These are phyloP conservation scores for Galaxias olidus DNA, from an alignment of 2,797 vertebrate species.

Conservation along the genomic window DNA sequence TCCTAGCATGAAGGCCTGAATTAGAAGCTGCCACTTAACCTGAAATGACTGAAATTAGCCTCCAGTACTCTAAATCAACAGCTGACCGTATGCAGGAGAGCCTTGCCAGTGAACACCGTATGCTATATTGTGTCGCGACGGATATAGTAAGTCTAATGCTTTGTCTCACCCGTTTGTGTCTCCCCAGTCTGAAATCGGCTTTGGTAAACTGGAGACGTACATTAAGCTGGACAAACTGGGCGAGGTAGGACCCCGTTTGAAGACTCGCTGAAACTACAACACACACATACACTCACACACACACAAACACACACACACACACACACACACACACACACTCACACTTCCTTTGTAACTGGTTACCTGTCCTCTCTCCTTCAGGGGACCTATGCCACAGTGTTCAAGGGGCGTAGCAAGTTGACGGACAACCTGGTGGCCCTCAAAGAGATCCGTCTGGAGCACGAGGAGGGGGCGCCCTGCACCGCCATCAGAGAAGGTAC, in stretches of 20 bases:
- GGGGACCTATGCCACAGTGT: conserved; percentile 82
- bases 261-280: no score
- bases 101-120: no score
- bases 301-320: no score
- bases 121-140: no score
- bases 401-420: conserved; percentile 80
- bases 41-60: no score
- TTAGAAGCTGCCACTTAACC: no score
- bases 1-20: no score
- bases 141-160: no score
- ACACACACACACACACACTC: background rate
- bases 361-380: conserved; percentile 29
- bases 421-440: conserved; percentile 81
- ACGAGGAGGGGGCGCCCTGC: conserved; percentile 81
- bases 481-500: conserved; percentile 83
- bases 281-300: no score
- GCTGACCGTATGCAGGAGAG: no score
- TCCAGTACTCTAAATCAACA: no score
- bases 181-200: conserved; percentile 80
- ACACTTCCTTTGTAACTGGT: background rate
- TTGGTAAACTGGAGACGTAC: conserved; percentile 82
- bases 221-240: conserved; percentile 82
- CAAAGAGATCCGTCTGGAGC: conserved; percentile 81
- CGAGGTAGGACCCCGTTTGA: conserved; percentile 66
- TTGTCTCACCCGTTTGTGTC: conserved; percentile 24